Percentiles rank a stretch among this genome's conserved stretches.
Conservation (phyloP, 2,797 vertebrate genomes). For the Argentina silus region DNA sequence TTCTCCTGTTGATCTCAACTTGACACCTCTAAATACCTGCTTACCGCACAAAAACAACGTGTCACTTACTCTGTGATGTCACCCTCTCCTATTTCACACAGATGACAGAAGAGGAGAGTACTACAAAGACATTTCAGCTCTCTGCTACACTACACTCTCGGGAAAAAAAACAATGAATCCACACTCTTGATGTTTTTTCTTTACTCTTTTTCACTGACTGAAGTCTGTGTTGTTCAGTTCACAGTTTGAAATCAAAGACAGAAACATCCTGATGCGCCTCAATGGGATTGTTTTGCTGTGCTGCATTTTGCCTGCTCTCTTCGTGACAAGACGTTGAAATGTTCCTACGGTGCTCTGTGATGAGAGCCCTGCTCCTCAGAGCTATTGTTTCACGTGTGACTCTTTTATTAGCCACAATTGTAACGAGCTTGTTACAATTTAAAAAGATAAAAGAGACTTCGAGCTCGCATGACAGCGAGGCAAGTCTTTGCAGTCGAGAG, state of each 20-base stretch:
- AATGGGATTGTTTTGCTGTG: too few species aligned
- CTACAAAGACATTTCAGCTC: conserved; percentile 7
- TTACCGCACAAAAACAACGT: conserved; percentile 23
- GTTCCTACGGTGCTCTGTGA: conserved; percentile 43
- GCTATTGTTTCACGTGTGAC: conserved; percentile 31
- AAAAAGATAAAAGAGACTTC: conserved; percentile 41
- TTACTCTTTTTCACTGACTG: conserved; percentile 7
- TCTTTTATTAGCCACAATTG: conserved; percentile 52
- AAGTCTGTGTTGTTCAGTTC: background rate
- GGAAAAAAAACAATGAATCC: too few species aligned
- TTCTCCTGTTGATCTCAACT: conserved; percentile 52
- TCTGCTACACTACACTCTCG: too few species aligned
- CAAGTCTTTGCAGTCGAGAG: too few species aligned
- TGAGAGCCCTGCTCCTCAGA: conserved; percentile 46
- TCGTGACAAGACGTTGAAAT: conserved; percentile 33
- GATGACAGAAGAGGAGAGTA: conserved; percentile 10
- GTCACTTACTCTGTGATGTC: conserved; percentile 11
- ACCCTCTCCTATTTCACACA: conserved; percentile 15
- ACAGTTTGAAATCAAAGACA: conserved; percentile 24
- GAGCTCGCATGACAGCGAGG: too few species aligned
- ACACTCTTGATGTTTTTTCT: conserved; percentile 11
- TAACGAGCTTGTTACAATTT: conserved; percentile 55
- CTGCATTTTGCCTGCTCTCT: conserved; percentile 34
- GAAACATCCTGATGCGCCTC: conserved; percentile 16
- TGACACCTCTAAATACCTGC: conserved; percentile 46